Conservation (phyloP, 2,888 invertebrate species). For the Leucophenga maculata region DNA sequence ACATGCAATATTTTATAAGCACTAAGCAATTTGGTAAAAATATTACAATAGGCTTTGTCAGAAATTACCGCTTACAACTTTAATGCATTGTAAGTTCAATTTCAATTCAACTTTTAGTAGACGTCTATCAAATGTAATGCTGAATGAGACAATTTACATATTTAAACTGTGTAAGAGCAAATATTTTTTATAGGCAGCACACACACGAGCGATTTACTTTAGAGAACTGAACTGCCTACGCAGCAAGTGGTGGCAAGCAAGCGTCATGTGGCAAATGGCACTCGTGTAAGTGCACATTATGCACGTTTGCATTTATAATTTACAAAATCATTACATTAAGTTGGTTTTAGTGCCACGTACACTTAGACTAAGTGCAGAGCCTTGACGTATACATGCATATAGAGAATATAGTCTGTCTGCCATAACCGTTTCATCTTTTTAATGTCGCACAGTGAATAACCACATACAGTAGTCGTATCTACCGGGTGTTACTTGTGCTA, state of each 20-base stretch:
- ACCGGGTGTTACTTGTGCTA: slow-evolving; percentile 3
- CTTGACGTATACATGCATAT: slow-evolving; percentile 45
- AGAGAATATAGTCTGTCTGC: slow-evolving; percentile 60
- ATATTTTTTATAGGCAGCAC: not conserved
- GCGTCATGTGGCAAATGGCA: slow-evolving; percentile 4
- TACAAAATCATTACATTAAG: slow-evolving; percentile 69
- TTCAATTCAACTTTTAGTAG: too few relatives aligned
- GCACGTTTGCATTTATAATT: slow-evolving; percentile 64
- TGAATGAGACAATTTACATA: not conserved
- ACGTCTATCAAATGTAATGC: too few relatives aligned
- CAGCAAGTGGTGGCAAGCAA: not conserved
- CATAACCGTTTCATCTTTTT: slow-evolving; percentile 59
- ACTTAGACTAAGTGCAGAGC: not conserved
- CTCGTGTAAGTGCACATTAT: slow-evolving; percentile 37
- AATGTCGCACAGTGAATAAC: slow-evolving; percentile 42
- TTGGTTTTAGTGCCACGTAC: slow-evolving; percentile 30
- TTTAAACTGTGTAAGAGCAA: not conserved
- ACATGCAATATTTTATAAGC: not conserved
- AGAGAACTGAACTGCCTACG: not conserved
- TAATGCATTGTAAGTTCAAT: not conserved
- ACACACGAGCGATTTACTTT: not conserved
- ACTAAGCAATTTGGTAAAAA: too few relatives aligned
- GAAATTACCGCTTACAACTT: slow-evolving; percentile 2
- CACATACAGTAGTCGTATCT: not conserved
- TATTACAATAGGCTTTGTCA: too few relatives aligned